Evolutionary conservation across 2,888 invertebrate species (phyloP), one percentile per base, ranked within the genome.

Genomic region (Crocallis elinguaria): DNA sequence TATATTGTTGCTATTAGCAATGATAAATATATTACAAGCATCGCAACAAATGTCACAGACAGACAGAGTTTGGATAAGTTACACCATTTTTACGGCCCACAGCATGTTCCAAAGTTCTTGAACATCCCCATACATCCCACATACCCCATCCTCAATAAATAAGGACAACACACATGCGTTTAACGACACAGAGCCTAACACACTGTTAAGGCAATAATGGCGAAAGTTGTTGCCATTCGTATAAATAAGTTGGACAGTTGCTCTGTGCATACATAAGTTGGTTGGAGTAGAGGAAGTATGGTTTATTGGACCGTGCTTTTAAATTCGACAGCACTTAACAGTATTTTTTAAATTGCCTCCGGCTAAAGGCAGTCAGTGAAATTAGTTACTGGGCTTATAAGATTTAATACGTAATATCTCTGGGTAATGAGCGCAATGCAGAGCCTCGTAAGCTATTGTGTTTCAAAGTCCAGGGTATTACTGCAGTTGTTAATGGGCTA

Each of bases 171-270:
- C 44, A 52, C 41, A 46, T 51, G 51, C 44, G 44, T 51, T 35
- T 42, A 46, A 46, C 46, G 52, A 52, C 52, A 45, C n/a, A 42
- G 14, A 17, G 17, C 21, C 36, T 30, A 46, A 46, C 52, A 46
- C 52, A 46, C 32, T 46, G 52, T 36, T 30, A 45, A 35, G 17
- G 36, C 25, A 19, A 29, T 52, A 52, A 52, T 46, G 52, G 46
- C 17, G 5, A 41, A 52, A 52, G 13, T 52, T 52, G 35, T 17
- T 25, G 38, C 30, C 38, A 27, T 32, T 27, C 23, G 36, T 41
- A 25, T 42, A 46, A 45, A 42, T 42, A 46, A 46, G 46, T 46
- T 46, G 45, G 27, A 23, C 25, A 19, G 41, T 35, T 41, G 23
- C 25, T n/a, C 25, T n/a, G n/a, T 25, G n/a, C 3, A 5, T 25